Base-by-base conservation (phyloP, 1,140 invertebrate species). In the Megalopta genalis region DNA sequence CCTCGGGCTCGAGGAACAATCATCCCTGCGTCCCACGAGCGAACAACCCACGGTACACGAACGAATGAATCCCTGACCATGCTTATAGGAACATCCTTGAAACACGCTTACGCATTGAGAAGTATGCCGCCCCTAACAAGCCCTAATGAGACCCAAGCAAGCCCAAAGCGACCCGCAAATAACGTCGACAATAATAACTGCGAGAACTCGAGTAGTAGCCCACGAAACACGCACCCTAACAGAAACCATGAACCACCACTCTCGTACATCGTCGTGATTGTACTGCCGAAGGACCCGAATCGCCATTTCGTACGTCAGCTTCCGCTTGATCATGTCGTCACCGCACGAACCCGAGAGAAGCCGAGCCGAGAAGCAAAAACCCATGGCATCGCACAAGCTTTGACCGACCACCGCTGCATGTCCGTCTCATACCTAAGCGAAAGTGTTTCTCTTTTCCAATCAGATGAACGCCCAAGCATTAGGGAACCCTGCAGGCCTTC, bases 401-500 rank as follows among this genome's bases (percentile, higher is more conserved):
- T 37, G 46, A 49, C 49, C 37, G 39, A 84, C n/a, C 75, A 72
- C n/a, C 49, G 42, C 54, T 77, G 66, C 65, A 68, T 69, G 68
- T 39, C n/a, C 23, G n/a, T 52, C 59, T 74, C 52, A 79, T 66
- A 32, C 39, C n/a, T 64, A 81, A 84, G 39, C 14, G 32, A 83
- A 52, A 71, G 84, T 90, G 49, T 95, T 95, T 90, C 87, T 88
- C 79, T 91, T 66, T 87, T 68, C 88, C 10, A 12, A 87, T 88
- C 86, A 75, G 86, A 90, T 39, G 85, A 82, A 9, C 90, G 92
- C 59, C 25, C 72, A 88, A 81, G 84, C 32, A 42, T 73, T 81
- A 83, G 93, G 77, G 94, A 94, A 77, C 95, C 96, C 37, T 96
- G 96, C 88, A 93, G 91, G 71, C 95, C 96, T 21, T 95, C 94